Evolutionary conservation across 1,140 invertebrate genomes (phyloP).

Genomic region (Zaprionus gabonicus): DNA sequence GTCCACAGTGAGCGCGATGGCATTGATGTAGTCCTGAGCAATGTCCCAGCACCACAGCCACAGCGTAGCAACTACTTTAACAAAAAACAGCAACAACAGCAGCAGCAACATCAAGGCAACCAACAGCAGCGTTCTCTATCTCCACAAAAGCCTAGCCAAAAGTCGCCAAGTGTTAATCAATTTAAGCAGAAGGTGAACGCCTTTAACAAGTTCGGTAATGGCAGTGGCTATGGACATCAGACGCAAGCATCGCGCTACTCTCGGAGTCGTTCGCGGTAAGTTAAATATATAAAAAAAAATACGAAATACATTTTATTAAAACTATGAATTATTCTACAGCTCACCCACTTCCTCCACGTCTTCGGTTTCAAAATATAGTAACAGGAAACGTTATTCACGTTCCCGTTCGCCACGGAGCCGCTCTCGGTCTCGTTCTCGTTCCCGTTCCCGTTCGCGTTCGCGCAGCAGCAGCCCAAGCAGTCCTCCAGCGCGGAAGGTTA

Average conservation of each 20-base stretch:
- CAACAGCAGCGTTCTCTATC: conserved; percentile 40
- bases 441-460: conserved; percentile 67
- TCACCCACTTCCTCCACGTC: conserved; percentile 65
- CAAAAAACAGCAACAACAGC: conserved; percentile 60
- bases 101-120: conserved; percentile 42
- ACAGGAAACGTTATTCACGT: conserved; percentile 67
- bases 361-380: conserved; percentile 66
- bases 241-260: conserved; percentile 61
- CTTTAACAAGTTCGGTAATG: conserved; percentile 62
- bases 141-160: conserved; percentile 38
- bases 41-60: conserved; percentile 51
- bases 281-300: background rate
- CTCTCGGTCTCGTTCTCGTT: conserved; percentile 39
- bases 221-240: conserved; percentile 42
- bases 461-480: conserved; percentile 60
- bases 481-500: conserved; percentile 71
- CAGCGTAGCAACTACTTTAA: conserved; percentile 69
- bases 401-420: conserved; percentile 64
- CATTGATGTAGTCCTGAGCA: conserved; percentile 84
- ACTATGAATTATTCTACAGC: conserved; percentile 32
- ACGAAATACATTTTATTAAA: background rate
- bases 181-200: conserved; percentile 68
- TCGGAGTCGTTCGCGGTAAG: conserved; percentile 78
- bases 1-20: conserved; percentile 91
- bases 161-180: conserved; percentile 50